phyloP scores from a whole-genome alignment of 2,797 vertebrate species.

The Carduelis carduelis region DNA sequence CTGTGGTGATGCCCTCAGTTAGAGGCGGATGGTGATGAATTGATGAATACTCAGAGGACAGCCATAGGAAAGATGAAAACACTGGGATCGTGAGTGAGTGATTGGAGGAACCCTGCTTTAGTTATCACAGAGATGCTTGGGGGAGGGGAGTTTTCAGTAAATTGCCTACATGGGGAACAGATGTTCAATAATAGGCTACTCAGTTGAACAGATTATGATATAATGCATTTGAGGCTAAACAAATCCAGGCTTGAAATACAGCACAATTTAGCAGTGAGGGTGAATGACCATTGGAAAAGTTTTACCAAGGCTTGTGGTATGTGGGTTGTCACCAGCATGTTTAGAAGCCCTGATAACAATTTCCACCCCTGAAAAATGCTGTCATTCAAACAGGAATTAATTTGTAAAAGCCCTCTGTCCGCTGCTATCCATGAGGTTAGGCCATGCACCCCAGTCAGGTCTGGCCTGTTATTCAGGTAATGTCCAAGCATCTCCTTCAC shows the following conservation, averaged over 20 bases:
- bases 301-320: background rate
- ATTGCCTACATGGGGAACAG: constrained; percentile 51
- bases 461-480: background rate
- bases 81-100: background rate
- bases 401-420: background rate
- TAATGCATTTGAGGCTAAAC: constrained; percentile 36
- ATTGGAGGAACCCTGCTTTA: constrained; percentile 27
- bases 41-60: background rate
- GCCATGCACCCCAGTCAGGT: accelerated
- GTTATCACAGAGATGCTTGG: constrained; percentile 9
- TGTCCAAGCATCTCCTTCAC: background rate
- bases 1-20: constrained; percentile 49
- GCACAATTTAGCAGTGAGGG: background rate
- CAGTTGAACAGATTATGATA: constrained; percentile 47
- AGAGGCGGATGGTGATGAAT: background rate
- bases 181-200: constrained; percentile 47
- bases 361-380: background rate
- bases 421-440: background rate
- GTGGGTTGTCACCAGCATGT: background rate
- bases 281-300: background rate
- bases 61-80: background rate
- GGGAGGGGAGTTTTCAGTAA: constrained; percentile 21
- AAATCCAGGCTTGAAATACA: constrained; percentile 38
- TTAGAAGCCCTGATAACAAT: background rate
- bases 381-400: background rate